Evolutionary conservation across 2,797 vertebrate genomes (phyloP).

Genomic region (Heliangelus exortis): DNA sequence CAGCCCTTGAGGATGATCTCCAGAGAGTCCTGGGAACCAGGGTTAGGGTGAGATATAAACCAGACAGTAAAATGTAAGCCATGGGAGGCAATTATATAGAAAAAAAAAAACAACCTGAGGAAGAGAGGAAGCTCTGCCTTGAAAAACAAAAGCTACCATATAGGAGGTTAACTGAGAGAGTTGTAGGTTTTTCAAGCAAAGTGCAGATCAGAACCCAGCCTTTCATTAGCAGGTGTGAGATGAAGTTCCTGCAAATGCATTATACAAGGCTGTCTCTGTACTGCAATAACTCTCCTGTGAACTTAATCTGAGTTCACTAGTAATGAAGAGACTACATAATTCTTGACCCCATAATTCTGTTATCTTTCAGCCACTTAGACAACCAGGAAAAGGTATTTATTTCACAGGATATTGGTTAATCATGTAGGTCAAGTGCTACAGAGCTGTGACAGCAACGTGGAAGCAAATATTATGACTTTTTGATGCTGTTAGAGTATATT

Average conservation of each 20-base stretch:
- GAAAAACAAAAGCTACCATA: not conserved
- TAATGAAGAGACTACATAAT: not conserved
- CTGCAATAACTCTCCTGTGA: not conserved
- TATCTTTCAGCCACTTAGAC: not conserved
- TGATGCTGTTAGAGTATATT: not conserved
- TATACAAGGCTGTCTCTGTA: not conserved
- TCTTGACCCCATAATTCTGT: not conserved
- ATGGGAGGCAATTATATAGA: not conserved
- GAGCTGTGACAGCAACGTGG: fast-evolving
- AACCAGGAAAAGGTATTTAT: not conserved
- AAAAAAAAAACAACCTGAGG: not conserved
- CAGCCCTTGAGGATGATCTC: not conserved
- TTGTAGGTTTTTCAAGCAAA: not conserved
- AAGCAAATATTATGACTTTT: not conserved
- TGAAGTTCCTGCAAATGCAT: not conserved
- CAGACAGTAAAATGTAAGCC: fast-evolving
- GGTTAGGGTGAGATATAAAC: fast-evolving
- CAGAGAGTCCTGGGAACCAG: not conserved
- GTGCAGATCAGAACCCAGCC: not conserved
- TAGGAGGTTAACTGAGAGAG: not conserved
- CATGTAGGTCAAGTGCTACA: not conserved
- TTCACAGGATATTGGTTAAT: not conserved
- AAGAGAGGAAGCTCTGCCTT: not conserved
- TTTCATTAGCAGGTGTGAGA: not conserved
- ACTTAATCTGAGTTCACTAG: not conserved